phyloP scores from a whole-genome alignment of 2,888 invertebrate genomes.

The Abrostola tripartita region DNA sequence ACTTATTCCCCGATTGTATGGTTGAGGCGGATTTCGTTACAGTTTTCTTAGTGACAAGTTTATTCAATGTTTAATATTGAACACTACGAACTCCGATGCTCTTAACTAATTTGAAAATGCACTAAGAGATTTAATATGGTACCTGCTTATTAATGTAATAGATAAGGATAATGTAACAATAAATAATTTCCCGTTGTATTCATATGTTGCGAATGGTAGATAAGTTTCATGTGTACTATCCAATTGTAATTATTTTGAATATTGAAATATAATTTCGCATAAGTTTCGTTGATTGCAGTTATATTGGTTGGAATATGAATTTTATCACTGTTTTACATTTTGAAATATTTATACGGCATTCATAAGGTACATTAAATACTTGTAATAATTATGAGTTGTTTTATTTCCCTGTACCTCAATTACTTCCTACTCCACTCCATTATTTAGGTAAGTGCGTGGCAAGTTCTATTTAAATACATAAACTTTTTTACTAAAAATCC shows the following conservation, averaged over 20 bases:
- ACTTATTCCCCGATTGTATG: conserved; percentile 52
- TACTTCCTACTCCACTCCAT: too few species aligned
- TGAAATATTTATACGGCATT: conserved; percentile 89
- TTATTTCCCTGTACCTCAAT: conserved; percentile 64
- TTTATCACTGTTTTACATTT: conserved; percentile 89
- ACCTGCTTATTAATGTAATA: conserved; percentile 80
- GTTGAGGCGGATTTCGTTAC: conserved; percentile 58
- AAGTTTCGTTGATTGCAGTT: conserved; percentile 82
- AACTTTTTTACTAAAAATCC: too few species aligned
- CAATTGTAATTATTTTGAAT: conserved; percentile 69
- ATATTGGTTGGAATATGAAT: conserved; percentile 86
- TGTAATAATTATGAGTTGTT: conserved; percentile 82
- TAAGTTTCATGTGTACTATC: conserved; percentile 52
- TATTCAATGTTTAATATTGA: conserved; percentile 39
- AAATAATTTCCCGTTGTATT: conserved; percentile 64
- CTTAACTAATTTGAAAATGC: conserved; percentile 55
- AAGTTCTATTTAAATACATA: too few species aligned
- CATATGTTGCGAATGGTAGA: conserved; percentile 62
- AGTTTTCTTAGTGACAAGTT: conserved; percentile 47
- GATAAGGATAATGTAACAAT: conserved; percentile 62
- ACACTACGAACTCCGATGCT: conserved; percentile 35
- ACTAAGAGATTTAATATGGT: conserved; percentile 77
- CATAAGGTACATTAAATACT: conserved; percentile 88
- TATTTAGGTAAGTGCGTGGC: background rate
- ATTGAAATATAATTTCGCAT: conserved; percentile 80